A percentile compares a stretch with the other conserved stretches of the same genome.
Conservation (phyloP, 2,113 vertebrate genomes). For the Amphilophus citrinellus region DNA sequence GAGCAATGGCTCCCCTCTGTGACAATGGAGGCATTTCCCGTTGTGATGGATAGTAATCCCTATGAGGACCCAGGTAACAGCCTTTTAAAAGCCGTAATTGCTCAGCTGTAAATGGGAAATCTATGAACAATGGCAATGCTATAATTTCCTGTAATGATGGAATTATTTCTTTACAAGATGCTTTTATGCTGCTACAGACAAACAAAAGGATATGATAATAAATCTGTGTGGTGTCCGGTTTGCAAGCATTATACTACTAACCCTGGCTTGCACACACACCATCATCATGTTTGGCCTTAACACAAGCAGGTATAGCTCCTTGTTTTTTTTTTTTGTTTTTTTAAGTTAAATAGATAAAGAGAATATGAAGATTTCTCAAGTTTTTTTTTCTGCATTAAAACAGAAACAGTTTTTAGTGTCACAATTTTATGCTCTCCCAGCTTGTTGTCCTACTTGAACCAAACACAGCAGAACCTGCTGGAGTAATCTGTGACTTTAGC, state of each 20-base stretch:
- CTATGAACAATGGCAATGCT: conserved; percentile 69
- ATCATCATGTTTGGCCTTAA: conserved; percentile 1
- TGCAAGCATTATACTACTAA: conserved; percentile 25
- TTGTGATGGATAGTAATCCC: conserved; percentile 72
- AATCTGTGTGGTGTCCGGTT: conserved; percentile 28
- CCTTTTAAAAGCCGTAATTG: conserved; percentile 76
- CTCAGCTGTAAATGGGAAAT: conserved; percentile 68
- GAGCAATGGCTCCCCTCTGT: conserved; percentile 76
- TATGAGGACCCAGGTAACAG: conserved; percentile 74
- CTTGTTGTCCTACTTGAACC: conserved; percentile 35
- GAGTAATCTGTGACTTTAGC: conserved; percentile 54
- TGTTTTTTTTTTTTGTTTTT: background rate
- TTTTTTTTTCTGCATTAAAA: conserved; percentile 22
- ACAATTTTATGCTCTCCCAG: background rate
- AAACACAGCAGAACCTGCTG: conserved; percentile 31
- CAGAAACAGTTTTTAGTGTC: background rate
- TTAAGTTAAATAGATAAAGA: conserved; percentile 14
- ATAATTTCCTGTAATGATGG: conserved; percentile 78
- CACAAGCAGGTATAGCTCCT: background rate
- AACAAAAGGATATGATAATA: conserved; percentile 63
- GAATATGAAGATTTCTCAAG: conserved; percentile 17
- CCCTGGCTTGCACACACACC: background rate
- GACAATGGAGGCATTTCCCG: conserved; percentile 77
- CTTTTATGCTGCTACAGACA: conserved; percentile 66
- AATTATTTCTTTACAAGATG: conserved; percentile 71